Evolutionary conservation across 2,888 invertebrate genomes (phyloP), one percentile per base, ranked within the genome.

Genomic region (Acronicta aceris): DNA sequence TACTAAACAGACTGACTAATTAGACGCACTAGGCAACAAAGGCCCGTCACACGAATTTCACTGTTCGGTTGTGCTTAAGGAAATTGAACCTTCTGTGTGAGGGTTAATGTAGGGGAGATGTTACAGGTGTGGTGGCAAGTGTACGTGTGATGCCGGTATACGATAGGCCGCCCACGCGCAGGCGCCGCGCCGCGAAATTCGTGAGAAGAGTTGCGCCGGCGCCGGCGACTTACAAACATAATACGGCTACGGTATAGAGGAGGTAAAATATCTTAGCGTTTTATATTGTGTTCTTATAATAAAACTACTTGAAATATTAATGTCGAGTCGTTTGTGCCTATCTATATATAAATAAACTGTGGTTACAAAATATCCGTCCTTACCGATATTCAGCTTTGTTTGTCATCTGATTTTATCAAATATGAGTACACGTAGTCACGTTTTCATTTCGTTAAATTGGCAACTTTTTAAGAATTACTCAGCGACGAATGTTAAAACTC

Each of bases 1-100:
- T 83, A 88, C 92, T 93, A 93, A 94, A 90, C 91, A 91, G 92
- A 82, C 91, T 92, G 93, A 93, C 94, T 94, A 94, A 94, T 94
- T 93, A 94, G 94, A 90, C 87, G 91, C 89, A 90, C 92, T 90
- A 89, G 85, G 87, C 90, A 92, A 93, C 92, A 92, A 93, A 92
- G 88, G 83, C 84, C 85, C 81, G 86, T 85, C 81, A 79, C 79
- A 79, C 75, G 81, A 82, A 80, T 76, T 82, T 73, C 64, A 68
- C 58, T 64, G 54, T 83, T 74, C 72, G 52, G 60, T 63, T 68
- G 58, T 54, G 60, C 48, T 67, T 59, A 38, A 51, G 62, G 46
- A 81, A 79, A 77, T 79, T 86, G 65, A 74, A 77, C 86, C 83
- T 81, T 89, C 87, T 71, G 53, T 16, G 33, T 62, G 52, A 67